Conservation (phyloP, 1,140 invertebrate species). For the Macrostomum lignano region DNA sequence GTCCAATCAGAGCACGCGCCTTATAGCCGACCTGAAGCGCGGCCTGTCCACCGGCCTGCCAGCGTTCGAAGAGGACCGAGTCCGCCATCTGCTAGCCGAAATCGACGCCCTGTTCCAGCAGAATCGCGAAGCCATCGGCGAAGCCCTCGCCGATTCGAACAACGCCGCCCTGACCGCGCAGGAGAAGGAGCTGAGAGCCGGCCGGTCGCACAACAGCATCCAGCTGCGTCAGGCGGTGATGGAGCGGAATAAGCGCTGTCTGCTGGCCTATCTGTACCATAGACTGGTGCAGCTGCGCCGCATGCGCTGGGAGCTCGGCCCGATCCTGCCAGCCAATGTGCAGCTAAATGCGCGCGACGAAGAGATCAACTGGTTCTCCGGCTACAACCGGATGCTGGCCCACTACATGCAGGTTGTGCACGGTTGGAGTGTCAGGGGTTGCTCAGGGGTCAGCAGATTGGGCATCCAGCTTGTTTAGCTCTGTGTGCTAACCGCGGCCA, state of each 20-base stretch:
- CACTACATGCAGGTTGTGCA: constrained; percentile 54
- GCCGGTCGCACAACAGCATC: too few relatives aligned
- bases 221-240: constrained; percentile 51
- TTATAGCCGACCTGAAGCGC: too few relatives aligned
- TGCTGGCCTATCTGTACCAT: constrained; percentile 56
- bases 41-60: too few relatives aligned
- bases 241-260: constrained; percentile 57
- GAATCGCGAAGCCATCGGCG: constrained; percentile 40
- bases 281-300: constrained; percentile 46
- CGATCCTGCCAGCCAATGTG: constrained; percentile 56
- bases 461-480: too few relatives aligned
- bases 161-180: too few relatives aligned
- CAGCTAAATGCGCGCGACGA: not conserved
- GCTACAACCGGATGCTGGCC: constrained; percentile 55
- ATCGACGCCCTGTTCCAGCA: constrained; percentile 42
- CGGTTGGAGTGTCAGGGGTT: too few relatives aligned
- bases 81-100: constrained; percentile 44
- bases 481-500: too few relatives aligned
- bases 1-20: too few relatives aligned
- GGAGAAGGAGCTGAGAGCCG: too few relatives aligned
- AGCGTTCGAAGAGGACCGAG: constrained; percentile 33
- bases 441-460: too few relatives aligned
- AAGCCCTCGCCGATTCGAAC: too few relatives aligned
- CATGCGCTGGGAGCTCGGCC: constrained; percentile 69
- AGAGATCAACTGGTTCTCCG: constrained; percentile 47